Base-by-base conservation (phyloP, 2,797 vertebrate genomes). In the Chiroxiphia lanceolata region DNA sequence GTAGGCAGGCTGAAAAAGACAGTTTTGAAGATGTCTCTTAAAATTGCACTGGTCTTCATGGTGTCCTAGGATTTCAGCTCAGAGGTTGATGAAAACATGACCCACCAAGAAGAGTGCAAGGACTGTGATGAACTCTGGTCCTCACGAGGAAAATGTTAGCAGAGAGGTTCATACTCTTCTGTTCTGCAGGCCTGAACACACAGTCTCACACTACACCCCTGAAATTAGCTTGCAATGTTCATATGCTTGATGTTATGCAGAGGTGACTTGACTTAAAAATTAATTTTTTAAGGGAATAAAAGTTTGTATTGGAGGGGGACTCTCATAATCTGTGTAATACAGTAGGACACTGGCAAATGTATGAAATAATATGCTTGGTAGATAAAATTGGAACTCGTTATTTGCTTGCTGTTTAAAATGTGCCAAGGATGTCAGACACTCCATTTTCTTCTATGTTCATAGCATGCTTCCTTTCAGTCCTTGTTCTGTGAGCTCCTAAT, bases 261-360 rank as follows among this genome's bases (percentile, higher is more conserved):
- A 80, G 40, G 17, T 83, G 70, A 94, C 26, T 54, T 94, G 50
- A 40, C 8, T 51, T 70, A 81, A 83, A 87, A 83, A 79, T 18
- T 61, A 25, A 61, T 82, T 93, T 85, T 93, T 61, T 63, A 85
- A 93, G 65, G 86, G 29, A 97, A 81, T 71, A 85, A 76, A 82
- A 56, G 11, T 59, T 95, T 88, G 9, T 87, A 51, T 38, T 26
- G 34, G 78, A 87, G 31, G 54, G 34, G 31, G 42, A 85, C 22
- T 59, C 79, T 95, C 54, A 89, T 90, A 2, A n/a, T 92, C 92
- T 94, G 81, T 89, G 48, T 84, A 51, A 71, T 70, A 61, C 29
- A 77, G 21, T 75, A 93, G 42, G 69, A 88, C 53, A 90, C 42
- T 26, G 7, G 11, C 2, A 61, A 81, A 81, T 70, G 5, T 88